Evolutionary conservation across 2,797 vertebrate genomes (phyloP).

Genomic region (Ambastaia sidthimunki): DNA sequence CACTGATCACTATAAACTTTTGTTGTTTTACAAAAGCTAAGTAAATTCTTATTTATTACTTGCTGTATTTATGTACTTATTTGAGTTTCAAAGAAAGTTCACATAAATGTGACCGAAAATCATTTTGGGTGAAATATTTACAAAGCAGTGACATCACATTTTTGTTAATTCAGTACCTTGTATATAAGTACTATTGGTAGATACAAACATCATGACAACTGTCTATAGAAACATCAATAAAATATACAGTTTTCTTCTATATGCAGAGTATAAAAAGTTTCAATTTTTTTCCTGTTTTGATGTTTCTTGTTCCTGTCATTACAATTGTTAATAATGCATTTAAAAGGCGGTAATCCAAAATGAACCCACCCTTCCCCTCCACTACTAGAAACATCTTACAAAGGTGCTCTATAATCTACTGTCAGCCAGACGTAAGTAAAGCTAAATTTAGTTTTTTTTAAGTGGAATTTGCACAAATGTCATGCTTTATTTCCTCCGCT

Average conservation of each 20-base stretch:
- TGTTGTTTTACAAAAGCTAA: too few relatives aligned
- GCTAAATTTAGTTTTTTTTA: slow-evolving; percentile 26
- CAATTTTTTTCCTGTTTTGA: neutral
- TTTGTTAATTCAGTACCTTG: too few relatives aligned
- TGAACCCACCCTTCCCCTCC: slow-evolving; percentile 3
- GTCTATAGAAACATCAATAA: neutral
- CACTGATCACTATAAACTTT: too few relatives aligned
- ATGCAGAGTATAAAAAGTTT: neutral
- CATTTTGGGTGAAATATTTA: too few relatives aligned
- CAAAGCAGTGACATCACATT: too few relatives aligned
- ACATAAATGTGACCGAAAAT: too few relatives aligned
- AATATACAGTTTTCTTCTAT: neutral
- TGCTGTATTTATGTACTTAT: too few relatives aligned
- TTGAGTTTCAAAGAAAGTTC: too few relatives aligned
- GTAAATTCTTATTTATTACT: too few relatives aligned
- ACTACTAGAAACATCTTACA: slow-evolving; percentile 40
- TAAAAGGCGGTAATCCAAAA: slow-evolving; percentile 51
- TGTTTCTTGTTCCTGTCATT: slow-evolving; percentile 24
- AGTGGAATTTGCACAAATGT: slow-evolving; percentile 40
- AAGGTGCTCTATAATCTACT: slow-evolving; percentile 49
- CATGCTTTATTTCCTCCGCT: slow-evolving; percentile 13
- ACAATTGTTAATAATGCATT: slow-evolving; percentile 26
- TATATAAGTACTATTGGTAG: too few relatives aligned
- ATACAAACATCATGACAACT: neutral
- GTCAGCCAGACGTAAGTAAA: slow-evolving; percentile 16